Evolutionary conservation across 1,140 invertebrate species (phyloP).

Genomic region (Drosophila sechellia): DNA sequence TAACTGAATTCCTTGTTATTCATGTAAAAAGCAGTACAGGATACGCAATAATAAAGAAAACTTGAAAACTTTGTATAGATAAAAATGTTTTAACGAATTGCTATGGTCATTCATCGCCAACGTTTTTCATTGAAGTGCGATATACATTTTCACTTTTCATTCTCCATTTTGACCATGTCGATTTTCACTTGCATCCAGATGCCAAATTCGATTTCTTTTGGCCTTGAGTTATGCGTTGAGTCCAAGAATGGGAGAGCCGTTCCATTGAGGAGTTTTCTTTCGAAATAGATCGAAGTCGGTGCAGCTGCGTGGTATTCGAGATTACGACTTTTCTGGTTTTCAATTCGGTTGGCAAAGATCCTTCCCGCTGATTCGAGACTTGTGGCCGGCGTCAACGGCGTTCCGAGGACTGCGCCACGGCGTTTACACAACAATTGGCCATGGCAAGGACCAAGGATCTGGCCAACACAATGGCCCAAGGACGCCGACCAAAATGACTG

Average conservation of each 20-base stretch:
- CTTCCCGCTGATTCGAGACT: conserved; percentile 22
- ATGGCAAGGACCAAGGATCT: background rate
- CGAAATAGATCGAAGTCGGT: conserved; percentile 38
- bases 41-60: no score
- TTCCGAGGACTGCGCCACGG: conserved; percentile 61
- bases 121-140: conserved; percentile 15
- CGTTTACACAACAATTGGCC: conserved; percentile 62
- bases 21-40: no score
- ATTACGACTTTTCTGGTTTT: conserved; percentile 6
- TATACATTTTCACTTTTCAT: conserved; percentile 13
- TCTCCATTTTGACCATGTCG: conserved; percentile 1
- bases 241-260: conserved; percentile 31
- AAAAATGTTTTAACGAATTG: background rate
- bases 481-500: background rate
- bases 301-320: conserved; percentile 15
- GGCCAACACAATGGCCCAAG: conserved; percentile 46
- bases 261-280: conserved; percentile 37
- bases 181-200: conserved; percentile 14
- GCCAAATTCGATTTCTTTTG: conserved; percentile 12
- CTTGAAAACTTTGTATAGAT: no score
- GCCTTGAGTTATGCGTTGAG: conserved; percentile 4
- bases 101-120: conserved; percentile 1
- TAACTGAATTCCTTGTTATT: no score
- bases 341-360: conserved; percentile 1
- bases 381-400: conserved; percentile 63